A percentile compares a stretch with the other conserved stretches of the same genome.
phyloP scores from a whole-genome alignment of 2,888 invertebrate species.

The Eubasilissa splendida region DNA sequence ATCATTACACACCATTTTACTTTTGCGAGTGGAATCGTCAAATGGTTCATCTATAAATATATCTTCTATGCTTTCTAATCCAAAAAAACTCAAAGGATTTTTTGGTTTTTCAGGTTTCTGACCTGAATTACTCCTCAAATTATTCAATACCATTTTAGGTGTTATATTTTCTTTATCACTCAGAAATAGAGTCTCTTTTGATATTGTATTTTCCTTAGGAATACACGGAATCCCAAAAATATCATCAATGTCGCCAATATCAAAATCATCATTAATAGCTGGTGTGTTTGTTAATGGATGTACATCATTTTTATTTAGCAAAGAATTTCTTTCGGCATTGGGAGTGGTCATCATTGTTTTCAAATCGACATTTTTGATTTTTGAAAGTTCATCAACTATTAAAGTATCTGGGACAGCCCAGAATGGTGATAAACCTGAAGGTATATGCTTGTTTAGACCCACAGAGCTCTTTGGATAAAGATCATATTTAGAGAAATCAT shows the following conservation, averaged over 20 bases:
- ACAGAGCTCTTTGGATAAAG: not conserved
- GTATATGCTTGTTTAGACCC: not conserved
- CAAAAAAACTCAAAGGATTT: slow-evolving; percentile 66
- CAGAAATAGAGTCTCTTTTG: not conserved
- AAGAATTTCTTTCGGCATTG: not conserved
- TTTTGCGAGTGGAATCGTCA: not conserved
- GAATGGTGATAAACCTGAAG: slow-evolving; percentile 32
- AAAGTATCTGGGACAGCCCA: slow-evolving; percentile 18
- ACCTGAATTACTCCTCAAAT: slow-evolving; percentile 38
- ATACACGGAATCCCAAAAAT: slow-evolving; percentile 65
- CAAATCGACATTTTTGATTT: slow-evolving; percentile 11
- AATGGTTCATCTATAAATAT: slow-evolving; percentile 64
- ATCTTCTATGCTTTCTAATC: slow-evolving; percentile 69
- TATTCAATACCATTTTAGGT: slow-evolving; percentile 20
- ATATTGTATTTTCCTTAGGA: slow-evolving; percentile 25
- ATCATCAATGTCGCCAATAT: slow-evolving; percentile 67
- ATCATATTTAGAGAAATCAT: slow-evolving; percentile 11
- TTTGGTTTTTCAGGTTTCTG: slow-evolving; percentile 59
- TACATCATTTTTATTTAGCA: too few species aligned
- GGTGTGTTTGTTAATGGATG: not conserved
- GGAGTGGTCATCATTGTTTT: not conserved
- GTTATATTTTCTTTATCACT: not conserved
- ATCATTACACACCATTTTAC: not conserved
- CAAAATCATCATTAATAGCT: slow-evolving; percentile 62
- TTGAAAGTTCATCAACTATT: slow-evolving; percentile 21